Evolutionary conservation across 2,797 vertebrate genomes (phyloP).

Genomic region (Silurus lanzhouensis): DNA sequence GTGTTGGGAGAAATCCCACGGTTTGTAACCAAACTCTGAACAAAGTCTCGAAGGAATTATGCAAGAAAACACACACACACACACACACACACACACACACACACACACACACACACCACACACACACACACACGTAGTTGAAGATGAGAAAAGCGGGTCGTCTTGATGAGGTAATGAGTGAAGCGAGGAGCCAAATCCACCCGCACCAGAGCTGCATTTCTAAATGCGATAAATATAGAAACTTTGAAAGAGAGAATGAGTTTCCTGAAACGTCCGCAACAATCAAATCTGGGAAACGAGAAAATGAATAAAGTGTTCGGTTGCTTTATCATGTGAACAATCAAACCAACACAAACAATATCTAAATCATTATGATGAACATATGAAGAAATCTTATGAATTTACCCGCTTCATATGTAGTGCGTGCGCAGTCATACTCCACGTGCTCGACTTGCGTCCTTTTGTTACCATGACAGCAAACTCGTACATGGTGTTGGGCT

Average conservation of each 20-base stretch:
- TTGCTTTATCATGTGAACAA: neutral
- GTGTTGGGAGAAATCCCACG: neutral
- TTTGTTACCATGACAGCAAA: conserved; percentile 96
- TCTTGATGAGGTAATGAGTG: neutral
- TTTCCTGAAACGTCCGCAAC: neutral
- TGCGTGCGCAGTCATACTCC: conserved; percentile 97
- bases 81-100: too few species aligned
- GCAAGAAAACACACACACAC: too few species aligned
- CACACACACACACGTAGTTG: neutral
- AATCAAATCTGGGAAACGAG: neutral
- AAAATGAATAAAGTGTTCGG: neutral
- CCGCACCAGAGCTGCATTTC: neutral
- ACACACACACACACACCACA: neutral
- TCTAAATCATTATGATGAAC: neutral
- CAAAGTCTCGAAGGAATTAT: neutral
- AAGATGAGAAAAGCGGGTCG: neutral
- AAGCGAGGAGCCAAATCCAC: neutral
- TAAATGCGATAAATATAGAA: neutral
- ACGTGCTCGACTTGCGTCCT: conserved; percentile 89
- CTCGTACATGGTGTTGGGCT: conserved; percentile 95
- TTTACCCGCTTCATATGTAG: conserved; percentile 91
- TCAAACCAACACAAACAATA: neutral
- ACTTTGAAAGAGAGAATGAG: neutral
- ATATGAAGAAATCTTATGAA: too few species aligned
- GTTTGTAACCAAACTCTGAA: neutral